Evolutionary conservation across 2,797 vertebrate genomes (phyloP), one percentile per base, ranked within the genome.

Genomic region (Atherinosoma microstoma): DNA sequence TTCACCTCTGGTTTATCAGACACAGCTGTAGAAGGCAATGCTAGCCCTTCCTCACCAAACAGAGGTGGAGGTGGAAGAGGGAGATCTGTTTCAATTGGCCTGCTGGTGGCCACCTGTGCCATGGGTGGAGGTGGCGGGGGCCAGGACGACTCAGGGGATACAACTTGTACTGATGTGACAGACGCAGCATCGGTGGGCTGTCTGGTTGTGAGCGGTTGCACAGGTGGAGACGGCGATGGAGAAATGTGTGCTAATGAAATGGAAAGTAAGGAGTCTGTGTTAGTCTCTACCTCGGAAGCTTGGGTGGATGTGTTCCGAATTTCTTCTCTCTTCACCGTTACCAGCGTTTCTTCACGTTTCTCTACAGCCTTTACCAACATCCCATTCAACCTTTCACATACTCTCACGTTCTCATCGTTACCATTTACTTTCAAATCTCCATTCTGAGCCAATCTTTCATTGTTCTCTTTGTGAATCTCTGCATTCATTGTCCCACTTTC

Each of bases 51-150:
- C 38, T 76, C 85, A 57, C 78, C 63, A 67, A 93, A 91, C 49
- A 92, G 64, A 27, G 92, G 91, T 1, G 94, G 91, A 1, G 94
- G 94, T 0, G 89, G 92, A 3, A 94, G 92, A 69, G 94, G 92
- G 20, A 93, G 92, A 40, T 94, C 94, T 24, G 86, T 75, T 49
- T 96, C 96, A 36, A 96, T 95, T 0, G 93, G 89, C 16, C 93
- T 92, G 22, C 84, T 84, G 1, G 93, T 34, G 86, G 85, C 51
- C 86, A 75, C 90, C 8, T 90, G 93, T 53, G 93, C 90, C 0
- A 88, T 72, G 51, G 91, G 87, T 20, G 93, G 87, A 0, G 91
- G 96, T 0, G 96, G 97, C 0, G 96, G 96, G 0, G 96, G 96
- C 97, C 96, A 97, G 82, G 73, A 80, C 0, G 91, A 73, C 13